A percentile compares a stretch with the other conserved stretches of the same genome.
Evolutionary conservation across 2,113 vertebrate species (phyloP).

Genomic region (Rhabdornis inornatus): DNA sequence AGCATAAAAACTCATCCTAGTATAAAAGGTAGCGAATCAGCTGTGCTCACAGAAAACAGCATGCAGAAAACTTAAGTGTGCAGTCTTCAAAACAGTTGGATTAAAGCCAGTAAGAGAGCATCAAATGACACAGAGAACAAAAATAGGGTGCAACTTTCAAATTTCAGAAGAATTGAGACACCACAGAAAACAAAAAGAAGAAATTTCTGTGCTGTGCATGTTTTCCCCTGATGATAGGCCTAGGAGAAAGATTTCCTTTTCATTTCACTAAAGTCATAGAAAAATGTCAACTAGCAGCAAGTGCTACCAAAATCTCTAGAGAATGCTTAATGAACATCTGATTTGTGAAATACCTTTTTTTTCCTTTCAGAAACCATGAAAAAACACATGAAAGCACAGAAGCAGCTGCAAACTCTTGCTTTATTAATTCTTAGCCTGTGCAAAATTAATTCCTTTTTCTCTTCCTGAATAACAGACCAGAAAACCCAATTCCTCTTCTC

Average conservation of each 20-base stretch:
- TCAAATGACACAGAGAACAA: background rate
- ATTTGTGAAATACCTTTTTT: background rate
- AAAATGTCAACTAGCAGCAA: background rate
- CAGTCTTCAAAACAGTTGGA: background rate
- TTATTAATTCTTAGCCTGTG: background rate
- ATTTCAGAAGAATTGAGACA: background rate
- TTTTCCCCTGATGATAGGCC: background rate
- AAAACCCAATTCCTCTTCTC: slow-evolving; percentile 56
- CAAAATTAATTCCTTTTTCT: slow-evolving; percentile 61
- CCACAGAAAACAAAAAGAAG: background rate
- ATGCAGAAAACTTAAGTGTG: background rate
- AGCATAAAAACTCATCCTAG: background rate
- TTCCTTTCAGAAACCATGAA: background rate
- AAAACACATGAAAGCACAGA: background rate
- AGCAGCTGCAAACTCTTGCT: background rate
- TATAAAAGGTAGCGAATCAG: background rate
- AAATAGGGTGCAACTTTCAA: background rate
- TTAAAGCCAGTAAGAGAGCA: background rate
- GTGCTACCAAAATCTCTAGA: background rate
- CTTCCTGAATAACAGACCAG: slow-evolving; percentile 1
- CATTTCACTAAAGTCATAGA: background rate
- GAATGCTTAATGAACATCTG: background rate
- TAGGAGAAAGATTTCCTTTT: background rate
- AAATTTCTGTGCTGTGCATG: background rate
- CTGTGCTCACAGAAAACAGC: background rate